Base-by-base conservation (phyloP, 2,797 vertebrate genomes). In the Merluccius polli region DNA sequence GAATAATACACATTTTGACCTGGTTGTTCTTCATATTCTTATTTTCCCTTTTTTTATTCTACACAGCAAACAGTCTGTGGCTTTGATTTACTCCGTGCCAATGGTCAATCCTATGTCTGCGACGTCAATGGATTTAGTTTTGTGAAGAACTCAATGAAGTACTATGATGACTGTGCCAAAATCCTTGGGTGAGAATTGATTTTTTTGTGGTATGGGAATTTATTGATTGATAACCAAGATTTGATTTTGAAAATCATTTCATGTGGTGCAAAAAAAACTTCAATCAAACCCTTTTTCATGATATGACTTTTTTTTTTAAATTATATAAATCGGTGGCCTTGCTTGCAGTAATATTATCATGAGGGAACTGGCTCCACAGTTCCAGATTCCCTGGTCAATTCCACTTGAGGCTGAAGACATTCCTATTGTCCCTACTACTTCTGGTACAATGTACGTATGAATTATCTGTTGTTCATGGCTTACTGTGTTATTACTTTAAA, bases 141-240 rank as follows among this genome's bases (percentile, higher is more conserved):
- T 82, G 95, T 96, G 87, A 96, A 96, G 90, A 96, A 96, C 86
- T 96, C 95, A 74, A 96, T 96, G 95, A 96, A 96, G 84, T 96
- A 96, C 88, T 96, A 96, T 79, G 95, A 96, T 79, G 95, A 96
- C 85, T 96, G 95, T 87, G 95, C 95, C 79, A 96, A 96, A 87
- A 96, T 96, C 78, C 91, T 96, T 78, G 95, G 95, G 95, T 96
- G 91, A 93, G 94, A 73, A 63, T 52, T 3, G 4, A 4, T 63
- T 63, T 12, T 27, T 63, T 63, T 24, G 8, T 63, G 21, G 52
- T 9, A 59, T 63, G 24, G 59, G 9, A 63, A 27, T 63, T 63
- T 21, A 59, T 59, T 59, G 21, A 59, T 24, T 59, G 3, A 48
- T 48, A 15, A 59, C 24, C 21, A 59, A 59, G 59, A 27, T 27